Base-by-base conservation (phyloP, 2,888 invertebrate genomes). In the Malthinus seriepunctatus region DNA sequence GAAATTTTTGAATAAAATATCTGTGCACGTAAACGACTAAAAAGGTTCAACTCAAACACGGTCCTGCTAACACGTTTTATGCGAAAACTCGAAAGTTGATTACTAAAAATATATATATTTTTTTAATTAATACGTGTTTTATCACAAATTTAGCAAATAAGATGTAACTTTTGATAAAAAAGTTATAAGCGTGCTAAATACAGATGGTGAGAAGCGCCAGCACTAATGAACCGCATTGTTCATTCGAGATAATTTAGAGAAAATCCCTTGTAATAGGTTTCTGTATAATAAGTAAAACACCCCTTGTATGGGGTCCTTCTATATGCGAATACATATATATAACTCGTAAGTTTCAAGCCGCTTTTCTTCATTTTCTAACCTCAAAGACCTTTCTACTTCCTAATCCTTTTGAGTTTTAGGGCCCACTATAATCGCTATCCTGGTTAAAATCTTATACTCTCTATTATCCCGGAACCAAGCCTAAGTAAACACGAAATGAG, bases 261-360 rank as follows among this genome's bases (percentile, higher is more conserved):
- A 62, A 62, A 62, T 62, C 61, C 50, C 54, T 49, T 50, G 54
- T 62, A 62, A 62, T 62, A 53, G 50, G 61, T 62, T 62, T 53
- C 51, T 54, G 48, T 46, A 42, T 57, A 54, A 53, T 62, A 62
- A 62, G 50, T 49, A 61, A 57, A 50, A 50, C 47, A 45, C 45
- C 52, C 51, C 51, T 33, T 46, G 42, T 42, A 57, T 57, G 54
- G 54, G 33, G 23, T 23, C 23, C 23, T 23, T 23, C 23, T 23
- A 23, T 23, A 23, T 23, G 23, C 23, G 23, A 23, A 2, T 23
- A 23, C 5, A 23, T 5, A 23, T 47, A 46, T 46, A 54, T 54
- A 54, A 54, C 47, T 54, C 54, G 32, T 15, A 54, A 52, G 47
- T 54, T 54, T 54, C 54, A 48, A 54, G 54, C 54, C 47, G 54